These are phyloP conservation scores for Osmerus mordax DNA, from an alignment of 2,113 vertebrate species.

Conservation along the genomic window DNA sequence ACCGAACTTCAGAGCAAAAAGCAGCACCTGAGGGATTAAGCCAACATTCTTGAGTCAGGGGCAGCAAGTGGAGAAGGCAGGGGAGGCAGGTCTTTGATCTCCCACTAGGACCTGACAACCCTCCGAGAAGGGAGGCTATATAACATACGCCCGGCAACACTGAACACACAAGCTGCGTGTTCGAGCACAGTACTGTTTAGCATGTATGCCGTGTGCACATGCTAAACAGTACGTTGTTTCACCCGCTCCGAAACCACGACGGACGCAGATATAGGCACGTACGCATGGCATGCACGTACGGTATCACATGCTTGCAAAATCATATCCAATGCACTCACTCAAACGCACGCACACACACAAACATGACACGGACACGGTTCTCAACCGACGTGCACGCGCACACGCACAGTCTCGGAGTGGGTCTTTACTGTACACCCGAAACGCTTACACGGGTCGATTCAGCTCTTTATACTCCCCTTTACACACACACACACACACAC, in stretches of 20 bases:
- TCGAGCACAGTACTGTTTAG: too few relatives aligned
- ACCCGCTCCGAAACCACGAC: too few relatives aligned
- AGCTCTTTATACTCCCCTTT: background rate
- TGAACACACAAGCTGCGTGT: conserved; percentile 12
- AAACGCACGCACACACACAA: too few relatives aligned
- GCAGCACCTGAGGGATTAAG: too few relatives aligned
- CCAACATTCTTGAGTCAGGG: conserved; percentile 1
- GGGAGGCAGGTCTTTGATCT: conserved; percentile 42
- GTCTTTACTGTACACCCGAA: too few relatives aligned
- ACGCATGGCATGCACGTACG: too few relatives aligned
- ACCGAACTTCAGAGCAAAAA: too few relatives aligned
- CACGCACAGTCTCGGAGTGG: background rate
- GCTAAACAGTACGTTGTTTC: background rate
- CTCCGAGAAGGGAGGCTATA: conserved; percentile 12
- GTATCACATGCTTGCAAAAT: too few relatives aligned
- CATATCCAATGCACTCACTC: too few relatives aligned
- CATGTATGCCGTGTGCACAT: background rate
- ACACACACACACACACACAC: background rate
- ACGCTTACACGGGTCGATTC: too few relatives aligned
- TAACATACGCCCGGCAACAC: conserved; percentile 27
- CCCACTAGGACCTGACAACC: conserved; percentile 10
- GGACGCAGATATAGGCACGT: too few relatives aligned
- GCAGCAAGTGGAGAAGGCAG: conserved; percentile 15
- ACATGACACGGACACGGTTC: too few relatives aligned
- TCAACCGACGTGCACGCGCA: conserved; percentile 7